These are phyloP conservation scores for Pitangus sulphuratus DNA, from an alignment of 2,797 vertebrate species.

Conservation along the genomic window DNA sequence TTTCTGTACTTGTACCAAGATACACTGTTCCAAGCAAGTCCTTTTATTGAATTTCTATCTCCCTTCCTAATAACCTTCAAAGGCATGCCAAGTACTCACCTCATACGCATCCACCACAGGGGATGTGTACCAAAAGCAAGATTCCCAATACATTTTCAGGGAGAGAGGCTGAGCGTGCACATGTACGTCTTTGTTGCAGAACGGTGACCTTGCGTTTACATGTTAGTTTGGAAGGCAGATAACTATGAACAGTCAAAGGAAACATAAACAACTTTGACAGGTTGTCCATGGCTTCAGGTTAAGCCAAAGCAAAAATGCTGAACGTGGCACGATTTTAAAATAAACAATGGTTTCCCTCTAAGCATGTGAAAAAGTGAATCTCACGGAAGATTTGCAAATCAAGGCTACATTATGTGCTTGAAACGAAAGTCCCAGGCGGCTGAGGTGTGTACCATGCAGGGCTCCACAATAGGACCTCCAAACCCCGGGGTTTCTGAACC, in stretches of 20 bases:
- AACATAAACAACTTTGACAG: not conserved
- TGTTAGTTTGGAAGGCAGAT: not conserved
- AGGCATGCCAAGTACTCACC: not conserved
- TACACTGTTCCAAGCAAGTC: too few relatives aligned
- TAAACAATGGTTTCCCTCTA: not conserved
- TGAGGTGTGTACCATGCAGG: fast-evolving
- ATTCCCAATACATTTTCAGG: not conserved
- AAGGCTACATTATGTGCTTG: not conserved
- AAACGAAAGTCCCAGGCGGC: fast-evolving
- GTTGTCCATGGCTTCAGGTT: not conserved
- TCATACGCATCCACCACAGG: not conserved
- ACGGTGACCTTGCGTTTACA: fast-evolving
- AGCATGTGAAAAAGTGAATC: not conserved
- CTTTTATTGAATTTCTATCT: not conserved
- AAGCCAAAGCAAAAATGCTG: fast-evolving
- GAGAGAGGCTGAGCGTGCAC: not conserved
- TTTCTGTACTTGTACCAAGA: not conserved
- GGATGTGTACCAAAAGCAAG: not conserved
- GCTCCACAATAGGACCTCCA: fast-evolving
- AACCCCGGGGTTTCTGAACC: fast-evolving
- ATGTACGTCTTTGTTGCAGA: not conserved
- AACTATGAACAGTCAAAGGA: not conserved
- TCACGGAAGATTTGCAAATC: not conserved
- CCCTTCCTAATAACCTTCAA: not conserved
- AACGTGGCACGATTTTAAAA: not conserved